phyloP scores from a whole-genome alignment of 2,888 invertebrate species.

The Chelonus formosanus region DNA sequence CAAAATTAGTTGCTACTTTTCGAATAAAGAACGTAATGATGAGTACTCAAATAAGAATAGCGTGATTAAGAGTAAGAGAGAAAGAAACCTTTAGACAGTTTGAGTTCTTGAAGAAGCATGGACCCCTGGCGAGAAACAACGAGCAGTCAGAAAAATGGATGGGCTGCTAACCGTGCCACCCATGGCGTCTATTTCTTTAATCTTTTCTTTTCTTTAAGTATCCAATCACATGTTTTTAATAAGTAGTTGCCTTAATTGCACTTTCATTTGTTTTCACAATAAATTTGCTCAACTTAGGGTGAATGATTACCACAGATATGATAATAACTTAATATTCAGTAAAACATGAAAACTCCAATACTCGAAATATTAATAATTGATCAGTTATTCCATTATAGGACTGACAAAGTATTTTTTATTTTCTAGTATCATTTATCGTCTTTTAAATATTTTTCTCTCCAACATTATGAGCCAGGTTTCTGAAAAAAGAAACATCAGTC shows the following conservation, averaged over 20 bases:
- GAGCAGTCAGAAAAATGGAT: conserved; percentile 65
- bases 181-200: conserved; percentile 52
- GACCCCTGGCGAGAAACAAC: conserved; percentile 63
- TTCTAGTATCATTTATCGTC: no score
- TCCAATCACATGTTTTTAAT: conserved; percentile 25
- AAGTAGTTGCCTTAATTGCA: conserved; percentile 23
- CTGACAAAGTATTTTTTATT: no score
- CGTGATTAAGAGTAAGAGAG: not conserved
- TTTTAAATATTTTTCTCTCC: no score
- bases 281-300: conserved; percentile 16
- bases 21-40: no score
- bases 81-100: conserved; percentile 8
- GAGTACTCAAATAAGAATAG: not conserved
- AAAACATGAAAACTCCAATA: no score
- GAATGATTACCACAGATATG: no score
- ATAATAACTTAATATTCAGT: no score
- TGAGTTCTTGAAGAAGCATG: conserved; percentile 47
- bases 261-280: conserved; percentile 2
- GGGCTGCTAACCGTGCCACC: conserved; percentile 65
- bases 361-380: no score
- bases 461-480: no score
- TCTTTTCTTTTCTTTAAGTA: conserved; percentile 23
- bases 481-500: no score
- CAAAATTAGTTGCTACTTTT: no score
- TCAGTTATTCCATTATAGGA: no score